Evolutionary conservation across 2,888 invertebrate species (phyloP).

Genomic region (Lasioglossum calceatum): DNA sequence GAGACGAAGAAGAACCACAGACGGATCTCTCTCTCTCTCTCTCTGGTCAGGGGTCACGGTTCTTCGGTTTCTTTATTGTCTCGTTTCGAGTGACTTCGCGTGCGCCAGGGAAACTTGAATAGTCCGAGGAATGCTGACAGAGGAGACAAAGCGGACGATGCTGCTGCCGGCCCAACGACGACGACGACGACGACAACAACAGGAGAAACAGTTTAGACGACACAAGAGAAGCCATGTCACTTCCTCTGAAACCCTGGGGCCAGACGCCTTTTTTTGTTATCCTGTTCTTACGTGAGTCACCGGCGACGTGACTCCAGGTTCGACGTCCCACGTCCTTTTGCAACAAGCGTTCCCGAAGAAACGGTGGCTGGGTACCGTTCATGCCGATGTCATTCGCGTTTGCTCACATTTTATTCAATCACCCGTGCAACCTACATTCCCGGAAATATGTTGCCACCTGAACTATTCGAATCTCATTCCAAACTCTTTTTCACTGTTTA

Average conservation of each 20-base stretch:
- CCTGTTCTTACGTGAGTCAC: slow-evolving; percentile 54
- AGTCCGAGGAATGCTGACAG: slow-evolving; percentile 32
- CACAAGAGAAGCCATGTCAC: slow-evolving; percentile 66
- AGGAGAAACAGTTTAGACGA: slow-evolving; percentile 56
- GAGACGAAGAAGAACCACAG: slow-evolving; percentile 24
- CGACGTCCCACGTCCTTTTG: slow-evolving; percentile 6
- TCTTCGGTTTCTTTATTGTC: slow-evolving; percentile 57
- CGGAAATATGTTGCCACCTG: neutral
- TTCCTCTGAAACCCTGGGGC: slow-evolving; percentile 63
- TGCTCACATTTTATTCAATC: neutral
- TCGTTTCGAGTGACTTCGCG: slow-evolving; percentile 19
- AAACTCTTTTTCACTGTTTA: no score
- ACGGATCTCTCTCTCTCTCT: neutral
- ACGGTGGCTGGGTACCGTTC: slow-evolving; percentile 61
- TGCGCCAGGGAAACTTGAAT: slow-evolving; percentile 29
- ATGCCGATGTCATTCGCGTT: neutral
- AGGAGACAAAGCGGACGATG: slow-evolving; percentile 41
- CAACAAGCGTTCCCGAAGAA: slow-evolving; percentile 68
- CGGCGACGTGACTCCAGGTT: slow-evolving; percentile 29
- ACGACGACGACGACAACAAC: slow-evolving; percentile 17
- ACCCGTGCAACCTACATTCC: neutral
- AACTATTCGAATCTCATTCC: neutral
- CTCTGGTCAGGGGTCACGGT: slow-evolving; percentile 63
- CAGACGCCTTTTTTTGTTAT: slow-evolving; percentile 44
- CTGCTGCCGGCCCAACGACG: slow-evolving; percentile 24